A percentile compares a stretch with the other conserved stretches of the same genome.
phyloP scores from a whole-genome alignment of 2,797 vertebrate species.

The Bothrops alternatus region DNA sequence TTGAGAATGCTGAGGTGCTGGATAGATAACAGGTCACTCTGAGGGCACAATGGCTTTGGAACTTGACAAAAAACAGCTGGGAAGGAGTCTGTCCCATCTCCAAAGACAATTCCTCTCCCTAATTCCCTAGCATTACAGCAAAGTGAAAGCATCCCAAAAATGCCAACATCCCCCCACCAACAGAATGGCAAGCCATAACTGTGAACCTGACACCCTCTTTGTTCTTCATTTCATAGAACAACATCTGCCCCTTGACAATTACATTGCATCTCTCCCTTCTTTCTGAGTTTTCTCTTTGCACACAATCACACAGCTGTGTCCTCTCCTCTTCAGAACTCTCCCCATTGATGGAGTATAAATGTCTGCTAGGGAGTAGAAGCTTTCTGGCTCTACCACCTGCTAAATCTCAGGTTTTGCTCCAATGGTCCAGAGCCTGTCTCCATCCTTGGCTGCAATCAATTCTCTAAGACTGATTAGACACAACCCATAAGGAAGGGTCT shows the following conservation, averaged over 20 bases:
- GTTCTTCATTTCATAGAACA: neutral
- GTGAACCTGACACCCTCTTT: neutral
- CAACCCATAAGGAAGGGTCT: neutral
- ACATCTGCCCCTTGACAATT: neutral
- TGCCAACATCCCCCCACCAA: too few species aligned
- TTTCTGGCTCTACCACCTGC: too few species aligned
- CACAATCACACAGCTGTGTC: neutral
- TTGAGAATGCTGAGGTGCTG: too few species aligned
- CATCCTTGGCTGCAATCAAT: neutral
- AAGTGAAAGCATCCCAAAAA: too few species aligned
- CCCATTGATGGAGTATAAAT: neutral
- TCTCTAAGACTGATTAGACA: neutral
- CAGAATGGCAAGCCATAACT: too few species aligned
- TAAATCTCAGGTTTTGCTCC: neutral
- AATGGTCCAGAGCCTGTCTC: neutral
- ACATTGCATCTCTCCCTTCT: neutral
- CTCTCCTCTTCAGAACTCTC: neutral
- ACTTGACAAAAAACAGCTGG: too few species aligned
- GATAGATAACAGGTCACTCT: too few species aligned
- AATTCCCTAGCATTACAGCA: too few species aligned
- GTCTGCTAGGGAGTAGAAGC: too few species aligned
- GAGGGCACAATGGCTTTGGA: too few species aligned
- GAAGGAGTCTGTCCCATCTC: too few species aligned
- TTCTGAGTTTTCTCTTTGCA: neutral
- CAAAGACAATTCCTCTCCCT: too few species aligned